A percentile compares a stretch with the other conserved stretches of the same genome.
Evolutionary conservation across 2,888 invertebrate species (phyloP).

Genomic region (Margaritifera margaritifera): DNA sequence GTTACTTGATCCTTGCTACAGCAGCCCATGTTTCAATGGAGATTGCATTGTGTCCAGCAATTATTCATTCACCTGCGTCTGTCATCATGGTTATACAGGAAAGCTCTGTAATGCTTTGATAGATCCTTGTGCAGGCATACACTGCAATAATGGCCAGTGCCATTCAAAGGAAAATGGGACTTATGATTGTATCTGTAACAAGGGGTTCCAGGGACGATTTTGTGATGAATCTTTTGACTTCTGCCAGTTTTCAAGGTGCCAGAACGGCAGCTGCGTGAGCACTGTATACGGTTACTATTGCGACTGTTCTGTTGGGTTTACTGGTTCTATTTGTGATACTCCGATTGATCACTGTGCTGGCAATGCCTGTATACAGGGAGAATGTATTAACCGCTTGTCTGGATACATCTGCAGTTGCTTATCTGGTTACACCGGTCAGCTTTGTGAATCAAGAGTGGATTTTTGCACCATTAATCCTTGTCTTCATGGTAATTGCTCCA

Average conservation of each 20-base stretch:
- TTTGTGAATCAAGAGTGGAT: no score
- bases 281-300: no score
- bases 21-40: slow-evolving; percentile 17
- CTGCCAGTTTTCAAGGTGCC: not conserved
- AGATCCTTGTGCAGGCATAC: slow-evolving; percentile 8
- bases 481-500: no score
- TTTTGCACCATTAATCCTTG: no score
- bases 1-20: slow-evolving; percentile 3
- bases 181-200: no score
- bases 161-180: slow-evolving; percentile 10
- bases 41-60: slow-evolving; percentile 7
- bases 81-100: slow-evolving; percentile 26
- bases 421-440: slow-evolving; percentile 13
- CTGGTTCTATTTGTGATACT: no score
- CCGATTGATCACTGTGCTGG: slow-evolving; percentile 21
- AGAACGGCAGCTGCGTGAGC: no score
- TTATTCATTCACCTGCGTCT: slow-evolving; percentile 24
- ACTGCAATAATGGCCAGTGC: slow-evolving; percentile 34
- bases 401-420: slow-evolving; percentile 21
- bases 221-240: not conserved
- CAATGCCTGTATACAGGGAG: slow-evolving; percentile 33
- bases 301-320: no score
- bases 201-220: not conserved
- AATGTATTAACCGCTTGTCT: slow-evolving; percentile 20
- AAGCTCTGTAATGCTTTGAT: slow-evolving; percentile 17